Evolutionary conservation across 2,888 invertebrate species (phyloP).

Genomic region (Harpagoxenus sublaevis): DNA sequence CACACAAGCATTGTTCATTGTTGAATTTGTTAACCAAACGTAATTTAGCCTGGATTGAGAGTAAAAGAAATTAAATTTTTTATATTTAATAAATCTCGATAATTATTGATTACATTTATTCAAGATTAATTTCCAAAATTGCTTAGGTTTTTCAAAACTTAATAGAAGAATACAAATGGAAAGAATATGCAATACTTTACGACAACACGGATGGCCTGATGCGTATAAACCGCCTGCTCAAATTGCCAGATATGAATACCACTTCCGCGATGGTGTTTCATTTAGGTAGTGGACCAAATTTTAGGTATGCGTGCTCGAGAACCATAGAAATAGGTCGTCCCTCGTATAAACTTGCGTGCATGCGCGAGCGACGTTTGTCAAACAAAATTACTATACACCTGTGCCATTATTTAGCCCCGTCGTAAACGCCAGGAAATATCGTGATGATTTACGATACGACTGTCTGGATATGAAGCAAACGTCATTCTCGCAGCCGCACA

Average conservation of each 20-base stretch:
- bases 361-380: slow-evolving; percentile 39
- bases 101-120: not conserved
- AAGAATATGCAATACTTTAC: slow-evolving; percentile 94
- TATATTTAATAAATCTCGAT: not conserved
- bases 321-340: slow-evolving; percentile 37
- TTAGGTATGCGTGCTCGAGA: slow-evolving; percentile 87
- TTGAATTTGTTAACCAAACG: not conserved
- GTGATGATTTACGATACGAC: slow-evolving; percentile 35
- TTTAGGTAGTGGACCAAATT: slow-evolving; percentile 89
- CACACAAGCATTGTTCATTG: not conserved
- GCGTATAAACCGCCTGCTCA: slow-evolving; percentile 91
- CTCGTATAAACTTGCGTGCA: not conserved
- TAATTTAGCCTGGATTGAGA: not conserved
- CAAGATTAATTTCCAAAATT: not conserved
- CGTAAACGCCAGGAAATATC: slow-evolving; percentile 39
- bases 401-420: slow-evolving; percentile 17
- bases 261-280: slow-evolving; percentile 89
- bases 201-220: slow-evolving; percentile 92
- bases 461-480: slow-evolving; percentile 10
- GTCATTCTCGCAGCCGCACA: slow-evolving; percentile 1
- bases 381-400: slow-evolving; percentile 41
- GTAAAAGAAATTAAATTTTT: not conserved
- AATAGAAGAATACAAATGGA: slow-evolving; percentile 92
- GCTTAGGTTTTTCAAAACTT: slow-evolving; percentile 89
- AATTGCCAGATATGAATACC: slow-evolving; percentile 89